Percentiles rank a stretch among this genome's conserved stretches.
These are phyloP conservation scores for Acrobasis suavella DNA, from an alignment of 2,888 invertebrate species.

Conservation along the genomic window DNA sequence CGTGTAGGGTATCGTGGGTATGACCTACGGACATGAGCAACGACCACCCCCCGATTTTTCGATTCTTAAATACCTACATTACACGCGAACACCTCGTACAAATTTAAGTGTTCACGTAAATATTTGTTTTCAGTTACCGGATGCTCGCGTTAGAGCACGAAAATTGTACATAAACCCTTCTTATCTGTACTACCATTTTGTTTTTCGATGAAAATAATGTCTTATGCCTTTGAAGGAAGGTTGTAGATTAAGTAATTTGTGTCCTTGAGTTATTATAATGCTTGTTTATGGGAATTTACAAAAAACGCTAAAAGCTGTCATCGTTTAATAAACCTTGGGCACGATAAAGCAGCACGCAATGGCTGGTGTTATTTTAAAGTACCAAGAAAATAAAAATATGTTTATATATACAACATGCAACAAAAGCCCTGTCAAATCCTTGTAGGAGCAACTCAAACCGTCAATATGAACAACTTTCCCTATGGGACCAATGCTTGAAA, in stretches of 20 bases:
- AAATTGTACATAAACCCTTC: constrained; percentile 31
- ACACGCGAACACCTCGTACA: constrained; percentile 33
- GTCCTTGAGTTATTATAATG: constrained; percentile 30
- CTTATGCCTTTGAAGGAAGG: constrained; percentile 24
- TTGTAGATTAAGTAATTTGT: constrained; percentile 18
- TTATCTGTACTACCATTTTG: constrained; percentile 25
- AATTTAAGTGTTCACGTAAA: constrained; percentile 33
- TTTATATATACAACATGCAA: too few species aligned
- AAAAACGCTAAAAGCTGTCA: constrained; percentile 30
- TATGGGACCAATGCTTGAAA: too few species aligned
- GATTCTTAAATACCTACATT: too few species aligned
- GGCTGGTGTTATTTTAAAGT: constrained; percentile 10
- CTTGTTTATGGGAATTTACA: constrained; percentile 27
- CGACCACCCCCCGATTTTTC: too few species aligned
- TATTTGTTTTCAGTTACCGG: constrained; percentile 31
- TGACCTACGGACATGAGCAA: too few species aligned
- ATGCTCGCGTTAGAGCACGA: constrained; percentile 29
- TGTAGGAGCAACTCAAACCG: too few species aligned
- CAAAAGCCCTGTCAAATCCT: too few species aligned
- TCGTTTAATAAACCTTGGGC: constrained; percentile 28
- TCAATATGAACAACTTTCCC: too few species aligned
- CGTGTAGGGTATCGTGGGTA: too few species aligned
- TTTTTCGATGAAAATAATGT: constrained; percentile 24
- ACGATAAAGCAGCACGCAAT: constrained; percentile 30
- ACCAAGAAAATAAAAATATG: neutral